These are phyloP conservation scores for Cyanistes caeruleus DNA, from an alignment of 2,113 vertebrate genomes.

Conservation along the genomic window DNA sequence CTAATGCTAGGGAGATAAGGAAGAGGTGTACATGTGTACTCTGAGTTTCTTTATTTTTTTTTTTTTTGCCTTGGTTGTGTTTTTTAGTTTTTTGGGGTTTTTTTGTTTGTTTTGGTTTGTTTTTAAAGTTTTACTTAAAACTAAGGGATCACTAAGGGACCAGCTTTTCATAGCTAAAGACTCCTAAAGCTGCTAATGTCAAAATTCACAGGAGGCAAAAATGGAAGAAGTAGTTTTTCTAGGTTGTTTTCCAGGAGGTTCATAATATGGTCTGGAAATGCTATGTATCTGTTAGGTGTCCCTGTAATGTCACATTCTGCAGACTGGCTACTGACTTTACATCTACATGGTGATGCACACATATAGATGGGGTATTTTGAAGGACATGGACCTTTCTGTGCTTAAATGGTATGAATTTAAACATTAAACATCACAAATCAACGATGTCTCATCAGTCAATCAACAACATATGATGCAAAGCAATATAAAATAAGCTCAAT, in stretches of 20 bases:
- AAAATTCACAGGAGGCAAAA: not conserved
- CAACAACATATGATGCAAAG: not conserved
- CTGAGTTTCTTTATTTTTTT: not conserved
- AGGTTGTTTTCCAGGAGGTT: not conserved
- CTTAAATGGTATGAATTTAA: not conserved
- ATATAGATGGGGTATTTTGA: not conserved
- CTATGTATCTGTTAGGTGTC: not conserved
- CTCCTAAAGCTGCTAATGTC: not conserved
- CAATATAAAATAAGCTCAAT: not conserved
- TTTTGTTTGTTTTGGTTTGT: no score
- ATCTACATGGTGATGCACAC: not conserved
- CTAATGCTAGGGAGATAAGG: not conserved
- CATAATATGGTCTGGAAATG: not conserved
- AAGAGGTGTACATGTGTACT: rapidly evolving
- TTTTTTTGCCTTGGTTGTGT: no score
- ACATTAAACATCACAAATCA: not conserved
- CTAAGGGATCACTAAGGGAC: no score
- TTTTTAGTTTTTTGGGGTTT: no score
- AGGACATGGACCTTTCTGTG: not conserved
- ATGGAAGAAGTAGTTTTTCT: not conserved
- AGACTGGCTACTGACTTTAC: not conserved
- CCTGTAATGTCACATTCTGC: not conserved
- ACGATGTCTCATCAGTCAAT: not conserved
- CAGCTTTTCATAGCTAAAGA: not conserved
- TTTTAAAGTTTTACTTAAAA: not conserved